Conservation (phyloP, 2,113 vertebrate genomes). For the Crotophaga sulcirostris region DNA sequence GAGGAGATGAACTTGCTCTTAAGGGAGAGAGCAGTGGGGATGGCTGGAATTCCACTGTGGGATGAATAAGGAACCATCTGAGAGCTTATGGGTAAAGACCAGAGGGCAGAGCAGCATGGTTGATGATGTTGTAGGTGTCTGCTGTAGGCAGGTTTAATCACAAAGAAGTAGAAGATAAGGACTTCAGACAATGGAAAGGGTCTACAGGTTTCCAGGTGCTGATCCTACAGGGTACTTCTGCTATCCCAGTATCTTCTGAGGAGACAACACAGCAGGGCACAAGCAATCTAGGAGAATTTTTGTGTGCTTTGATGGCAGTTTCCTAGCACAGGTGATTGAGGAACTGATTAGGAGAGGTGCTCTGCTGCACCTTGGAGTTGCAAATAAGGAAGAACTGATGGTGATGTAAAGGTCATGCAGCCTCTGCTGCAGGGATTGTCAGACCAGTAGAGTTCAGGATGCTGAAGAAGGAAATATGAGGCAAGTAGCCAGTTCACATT, state of each 20-base stretch:
- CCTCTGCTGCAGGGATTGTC: fast-evolving
- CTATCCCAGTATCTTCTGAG: not conserved
- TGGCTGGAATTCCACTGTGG: not conserved
- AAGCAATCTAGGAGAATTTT: not conserved
- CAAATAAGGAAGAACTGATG: not conserved
- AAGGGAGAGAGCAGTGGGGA: not conserved
- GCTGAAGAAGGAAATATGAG: not conserved
- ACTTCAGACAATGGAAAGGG: not conserved
- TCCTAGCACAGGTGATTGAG: not conserved
- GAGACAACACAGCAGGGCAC: not conserved
- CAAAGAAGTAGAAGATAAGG: not conserved
- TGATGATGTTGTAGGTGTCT: not conserved
- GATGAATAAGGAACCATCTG: not conserved
- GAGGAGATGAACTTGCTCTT: not conserved
- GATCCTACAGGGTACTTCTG: not conserved
- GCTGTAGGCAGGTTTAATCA: not conserved
- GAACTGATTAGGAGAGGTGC: not conserved
- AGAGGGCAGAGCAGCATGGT: not conserved
- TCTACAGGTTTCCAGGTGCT: not conserved
- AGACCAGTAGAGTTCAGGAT: not conserved
- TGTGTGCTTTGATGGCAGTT: not conserved
- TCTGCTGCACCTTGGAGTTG: not conserved
- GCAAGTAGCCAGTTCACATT: not conserved
- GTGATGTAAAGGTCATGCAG: not conserved
- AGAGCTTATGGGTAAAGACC: not conserved